Conservation (phyloP, 2,888 invertebrate species). For the Conus canariensis region DNA sequence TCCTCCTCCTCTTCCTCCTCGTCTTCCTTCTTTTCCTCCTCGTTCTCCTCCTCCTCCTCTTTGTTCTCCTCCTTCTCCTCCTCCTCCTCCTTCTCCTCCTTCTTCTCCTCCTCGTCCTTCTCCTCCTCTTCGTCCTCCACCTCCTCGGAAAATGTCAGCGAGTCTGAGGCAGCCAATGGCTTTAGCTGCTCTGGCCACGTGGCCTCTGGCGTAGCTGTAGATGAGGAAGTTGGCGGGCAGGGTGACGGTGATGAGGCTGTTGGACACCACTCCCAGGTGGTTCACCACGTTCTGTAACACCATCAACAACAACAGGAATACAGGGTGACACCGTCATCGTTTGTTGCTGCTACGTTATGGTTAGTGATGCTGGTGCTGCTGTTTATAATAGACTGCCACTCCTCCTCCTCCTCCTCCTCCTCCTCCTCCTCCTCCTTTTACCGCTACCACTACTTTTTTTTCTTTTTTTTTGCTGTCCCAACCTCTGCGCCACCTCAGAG, state of each 20-base stretch:
- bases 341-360: no score
- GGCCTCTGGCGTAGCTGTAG: slow-evolving; percentile 26
- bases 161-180: background rate
- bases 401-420: no score
- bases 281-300: background rate
- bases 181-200: background rate
- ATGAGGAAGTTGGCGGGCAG: slow-evolving; percentile 44
- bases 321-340: no score
- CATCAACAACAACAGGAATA: no score
- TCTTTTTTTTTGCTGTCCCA: no score
- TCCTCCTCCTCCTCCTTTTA: no score
- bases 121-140: background rate
- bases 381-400: no score
- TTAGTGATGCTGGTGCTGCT: no score
- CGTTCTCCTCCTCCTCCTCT: background rate
- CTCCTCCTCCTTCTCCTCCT: background rate
- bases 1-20: background rate
- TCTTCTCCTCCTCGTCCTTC: background rate
- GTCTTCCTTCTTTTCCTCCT: background rate
- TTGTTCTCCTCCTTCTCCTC: background rate
- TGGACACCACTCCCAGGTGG: slow-evolving; percentile 34
- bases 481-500: no score
- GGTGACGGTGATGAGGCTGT: slow-evolving; percentile 38
- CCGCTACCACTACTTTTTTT: no score
- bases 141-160: background rate